Evolutionary conservation across 1,140 invertebrate genomes (phyloP).

Genomic region (Agrilus planipennis): DNA sequence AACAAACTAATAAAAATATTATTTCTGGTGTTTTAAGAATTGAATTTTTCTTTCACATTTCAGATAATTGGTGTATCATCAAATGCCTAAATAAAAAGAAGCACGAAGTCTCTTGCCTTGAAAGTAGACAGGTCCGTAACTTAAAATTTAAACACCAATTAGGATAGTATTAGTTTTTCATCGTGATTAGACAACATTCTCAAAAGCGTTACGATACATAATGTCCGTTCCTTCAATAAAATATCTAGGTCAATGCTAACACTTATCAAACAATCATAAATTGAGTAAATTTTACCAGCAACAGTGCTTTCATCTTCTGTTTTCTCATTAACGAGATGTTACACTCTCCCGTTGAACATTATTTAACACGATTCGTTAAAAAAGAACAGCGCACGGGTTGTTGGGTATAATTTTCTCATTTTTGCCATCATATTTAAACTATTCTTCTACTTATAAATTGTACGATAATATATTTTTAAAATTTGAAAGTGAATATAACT

Average conservation of each 20-base stretch:
- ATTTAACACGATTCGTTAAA: too few relatives aligned
- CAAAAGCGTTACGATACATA: conserved; percentile 11
- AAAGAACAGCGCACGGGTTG: too few relatives aligned
- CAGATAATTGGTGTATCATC: too few relatives aligned
- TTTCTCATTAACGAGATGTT: conserved; percentile 3
- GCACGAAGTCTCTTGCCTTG: too few relatives aligned
- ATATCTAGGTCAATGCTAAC: conserved; percentile 13
- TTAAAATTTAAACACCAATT: conserved; percentile 15
- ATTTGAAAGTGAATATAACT: conserved; percentile 5
- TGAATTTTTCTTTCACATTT: too few relatives aligned
- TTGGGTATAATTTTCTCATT: background rate
- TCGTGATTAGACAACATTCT: conserved; percentile 10
- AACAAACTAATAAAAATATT: conserved; percentile 3
- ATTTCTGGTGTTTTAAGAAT: too few relatives aligned
- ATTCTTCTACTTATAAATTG: background rate
- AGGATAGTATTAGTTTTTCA: conserved; percentile 11
- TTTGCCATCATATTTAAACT: background rate
- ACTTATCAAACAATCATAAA: conserved; percentile 15
- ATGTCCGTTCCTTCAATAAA: conserved; percentile 11
- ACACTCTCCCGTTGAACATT: too few relatives aligned
- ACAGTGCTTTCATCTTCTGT: background rate
- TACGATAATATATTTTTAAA: conserved; percentile 2
- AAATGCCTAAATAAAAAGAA: too few relatives aligned
- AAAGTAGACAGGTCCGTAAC: too few relatives aligned
- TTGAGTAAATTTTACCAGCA: conserved; percentile 10